A percentile compares a stretch with the other conserved stretches of the same genome.
These are phyloP conservation scores for Leuciscus idus DNA, from an alignment of 2,113 vertebrate species.

Conservation along the genomic window DNA sequence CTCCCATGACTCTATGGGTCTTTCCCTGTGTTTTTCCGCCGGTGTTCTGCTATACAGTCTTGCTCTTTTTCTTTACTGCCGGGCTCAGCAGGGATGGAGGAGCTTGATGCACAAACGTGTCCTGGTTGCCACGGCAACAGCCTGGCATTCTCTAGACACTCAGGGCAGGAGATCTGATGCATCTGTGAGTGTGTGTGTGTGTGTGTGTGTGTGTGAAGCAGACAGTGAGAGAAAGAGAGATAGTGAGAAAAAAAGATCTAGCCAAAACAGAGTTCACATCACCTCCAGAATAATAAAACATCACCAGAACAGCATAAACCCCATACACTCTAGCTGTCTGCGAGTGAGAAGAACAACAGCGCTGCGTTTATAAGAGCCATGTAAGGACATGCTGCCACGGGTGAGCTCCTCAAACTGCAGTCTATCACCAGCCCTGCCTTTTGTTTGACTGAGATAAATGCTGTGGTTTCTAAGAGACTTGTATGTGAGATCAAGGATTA, in stretches of 20 bases:
- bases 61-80: conserved; percentile 39
- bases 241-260: conserved; percentile 27
- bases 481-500: conserved; percentile 6
- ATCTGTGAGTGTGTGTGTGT: background rate
- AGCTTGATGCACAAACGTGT: conserved; percentile 46
- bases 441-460: conserved; percentile 33
- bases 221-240: background rate
- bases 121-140: conserved; percentile 62
- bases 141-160: conserved; percentile 55
- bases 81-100: conserved; percentile 54
- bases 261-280: conserved; percentile 16
- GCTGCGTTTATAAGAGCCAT: conserved; percentile 18
- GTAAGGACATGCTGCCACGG: conserved; percentile 26
- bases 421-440: conserved; percentile 25
- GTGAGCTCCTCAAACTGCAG: background rate
- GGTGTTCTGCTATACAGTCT: background rate
- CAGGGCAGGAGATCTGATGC: conserved; percentile 38
- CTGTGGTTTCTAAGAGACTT: background rate
- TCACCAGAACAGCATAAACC: background rate
- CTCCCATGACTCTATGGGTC: background rate
- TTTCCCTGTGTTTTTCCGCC: background rate
- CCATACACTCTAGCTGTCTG: background rate
- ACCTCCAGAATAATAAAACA: conserved; percentile 19
- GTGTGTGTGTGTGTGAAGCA: background rate
- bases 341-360: background rate